Base-by-base conservation (phyloP, 2,797 vertebrate species). In the Thunnus albacares region DNA sequence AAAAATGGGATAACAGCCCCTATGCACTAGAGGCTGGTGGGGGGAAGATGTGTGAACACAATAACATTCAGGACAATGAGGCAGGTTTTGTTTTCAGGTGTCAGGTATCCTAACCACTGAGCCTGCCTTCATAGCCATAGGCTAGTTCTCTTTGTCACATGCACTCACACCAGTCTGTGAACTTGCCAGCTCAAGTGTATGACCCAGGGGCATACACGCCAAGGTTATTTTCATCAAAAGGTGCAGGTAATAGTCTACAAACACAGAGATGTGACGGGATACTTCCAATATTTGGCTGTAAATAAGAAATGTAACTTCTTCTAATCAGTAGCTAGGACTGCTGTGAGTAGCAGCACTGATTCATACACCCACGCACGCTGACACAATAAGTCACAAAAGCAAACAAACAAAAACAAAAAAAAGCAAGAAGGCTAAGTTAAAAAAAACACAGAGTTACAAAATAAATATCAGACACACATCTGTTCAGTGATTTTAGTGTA, bases 51-150 rank as follows among this genome's bases (percentile, higher is more conserved):
- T 68, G 33, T 26, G 62, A 75, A 79, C 56, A 88, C 63, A 91
- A 92, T 59, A 64, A 47, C 49, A 80, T 33, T 22, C 49, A 47
- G 67, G 80, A 92, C 85, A 92, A 90, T 85, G 84, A 68, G 3
- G 24, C 63, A 77, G 87, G 79, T 80, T 90, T 91, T 88, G 73
- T 76, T 85, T 90, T 67, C 83, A 92, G 89, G 89, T 92, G 80
- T 94, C 89, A 86, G 84, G 87, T 94, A 77, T 81, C 91, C 68
- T 13, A n/a, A 84, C 72, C 35, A 35, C 84, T 20, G 56, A 60
- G 62, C 24, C 71, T 28, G 76, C 80, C 82, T 78, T 83, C 73
- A 61, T 73, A 64, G 77, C 88, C 81, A 58, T 2, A 22, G 88
- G 81, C 73, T 58, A 59, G 1, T 70, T 76, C 71, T 80, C 77